Base-by-base conservation (phyloP, 1,140 invertebrate genomes). In the Samia ricini region DNA sequence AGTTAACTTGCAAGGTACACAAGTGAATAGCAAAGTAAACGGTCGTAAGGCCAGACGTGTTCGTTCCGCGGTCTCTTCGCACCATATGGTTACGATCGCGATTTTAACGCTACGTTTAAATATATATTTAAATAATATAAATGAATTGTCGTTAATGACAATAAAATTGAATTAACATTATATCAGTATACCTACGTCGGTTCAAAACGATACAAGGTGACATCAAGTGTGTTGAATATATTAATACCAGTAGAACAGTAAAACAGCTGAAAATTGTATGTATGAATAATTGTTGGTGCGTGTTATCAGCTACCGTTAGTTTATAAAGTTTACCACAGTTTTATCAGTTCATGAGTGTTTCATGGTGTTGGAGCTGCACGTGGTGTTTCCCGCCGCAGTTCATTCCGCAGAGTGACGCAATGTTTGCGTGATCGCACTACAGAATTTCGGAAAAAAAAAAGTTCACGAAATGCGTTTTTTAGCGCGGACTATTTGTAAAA, bases 341-440 rank as follows among this genome's bases (percentile, higher is more conserved):
- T 82, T 83, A 83, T 86, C 78, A 76, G 63, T 62, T 54, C 62
- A 76, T 72, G 74, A 69, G 56, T 68, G 49, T 76, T 73, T 76
- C 63, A 81, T 81, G 73, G 79, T 81, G 74, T 74, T 71, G 60
- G 48, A 56, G 55, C 59, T 65, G 60, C 85, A 88, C 85, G 85
- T 88, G 85, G 82, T 88, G 70, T 72, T 82, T 83, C 76, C 76
- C 77, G 79, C 78, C 73, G 68, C 62, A 56, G 60, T 66, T 66
- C 69, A 56, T 59, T 60, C 72, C 64, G 71, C 65, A 72, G 73
- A 76, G 77, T 90, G 88, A 90, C 88, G 88, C 85, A 89, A 90
- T 87, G 74, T 86, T 84, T 81, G 81, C 68, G 67, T 83, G 84
- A 77, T 66, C 66, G 65, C 60, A 60, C 58, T 72, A 80, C 81